Conservation (phyloP, 2,113 vertebrate genomes). For the Actinemys pallida region DNA sequence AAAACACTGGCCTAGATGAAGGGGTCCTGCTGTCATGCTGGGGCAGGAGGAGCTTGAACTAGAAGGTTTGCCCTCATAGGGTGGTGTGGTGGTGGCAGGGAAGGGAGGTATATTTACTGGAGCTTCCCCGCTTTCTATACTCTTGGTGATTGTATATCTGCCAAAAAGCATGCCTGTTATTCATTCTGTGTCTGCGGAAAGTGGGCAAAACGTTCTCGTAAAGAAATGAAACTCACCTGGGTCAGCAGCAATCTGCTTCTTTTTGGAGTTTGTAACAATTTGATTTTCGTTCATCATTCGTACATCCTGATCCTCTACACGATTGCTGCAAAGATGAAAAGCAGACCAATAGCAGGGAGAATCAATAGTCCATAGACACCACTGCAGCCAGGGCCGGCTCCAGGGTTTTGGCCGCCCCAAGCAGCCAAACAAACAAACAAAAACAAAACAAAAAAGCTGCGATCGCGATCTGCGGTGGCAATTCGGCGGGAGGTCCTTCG, state of each 20-base stretch:
- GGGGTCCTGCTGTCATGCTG: background rate
- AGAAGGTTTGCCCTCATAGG: background rate
- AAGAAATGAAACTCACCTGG: conserved; percentile 81
- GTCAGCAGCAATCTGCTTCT: conserved; percentile 85
- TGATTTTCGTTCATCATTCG: conserved; percentile 96
- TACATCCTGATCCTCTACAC: conserved; percentile 94
- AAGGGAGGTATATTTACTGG: background rate
- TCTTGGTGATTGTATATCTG: background rate
- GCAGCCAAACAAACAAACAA: no score
- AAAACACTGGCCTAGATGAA: background rate
- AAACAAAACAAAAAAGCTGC: no score
- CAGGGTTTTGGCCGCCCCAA: no score
- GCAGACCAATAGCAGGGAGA: conserved; percentile 25
- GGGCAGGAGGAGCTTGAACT: background rate
- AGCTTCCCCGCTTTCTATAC: background rate
- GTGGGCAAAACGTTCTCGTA: fast-evolving
- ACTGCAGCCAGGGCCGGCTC: no score
- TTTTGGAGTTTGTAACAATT: conserved; percentile 86
- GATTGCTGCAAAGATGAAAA: conserved; percentile 80
- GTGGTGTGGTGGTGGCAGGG: background rate
- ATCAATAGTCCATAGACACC: background rate
- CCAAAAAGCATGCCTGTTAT: background rate
- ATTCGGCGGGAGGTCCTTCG: no score
- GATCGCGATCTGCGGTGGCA: no score
- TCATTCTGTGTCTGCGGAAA: background rate